A percentile compares a stretch with the other conserved stretches of the same genome.
Evolutionary conservation across 2,888 invertebrate species (phyloP).

Genomic region (Drosophila demipolita): DNA sequence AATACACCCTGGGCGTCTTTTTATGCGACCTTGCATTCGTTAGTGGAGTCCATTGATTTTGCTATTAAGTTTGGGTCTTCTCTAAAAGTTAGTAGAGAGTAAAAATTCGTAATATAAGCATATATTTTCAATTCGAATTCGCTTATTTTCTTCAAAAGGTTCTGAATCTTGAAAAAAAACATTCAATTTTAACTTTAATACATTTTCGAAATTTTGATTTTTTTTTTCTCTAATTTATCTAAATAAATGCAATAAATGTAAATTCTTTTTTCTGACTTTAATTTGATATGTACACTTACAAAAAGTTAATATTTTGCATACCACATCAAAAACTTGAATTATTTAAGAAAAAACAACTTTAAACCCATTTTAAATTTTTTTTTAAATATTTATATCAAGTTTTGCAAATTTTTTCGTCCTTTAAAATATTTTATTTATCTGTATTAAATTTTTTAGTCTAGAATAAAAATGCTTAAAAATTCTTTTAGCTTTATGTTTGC

Average conservation of each 20-base stretch:
- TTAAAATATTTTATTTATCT: neutral
- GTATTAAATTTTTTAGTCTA: neutral
- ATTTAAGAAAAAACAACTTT: neutral
- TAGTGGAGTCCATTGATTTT: slow-evolving; percentile 3
- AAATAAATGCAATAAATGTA: no score
- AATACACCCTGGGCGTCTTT: slow-evolving; percentile 7
- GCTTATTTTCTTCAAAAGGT: neutral
- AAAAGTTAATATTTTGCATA: neutral
- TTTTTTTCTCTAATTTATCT: no score
- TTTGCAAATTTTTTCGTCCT: no score
- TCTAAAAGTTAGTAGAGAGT: neutral
- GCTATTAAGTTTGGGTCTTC: neutral
- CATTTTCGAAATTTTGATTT: no score
- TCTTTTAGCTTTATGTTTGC: neutral
- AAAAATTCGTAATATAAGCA: neutral
- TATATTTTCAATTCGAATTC: neutral
- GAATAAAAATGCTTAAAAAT: neutral
- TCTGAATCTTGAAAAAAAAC: neutral
- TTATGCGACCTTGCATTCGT: slow-evolving; percentile 1
- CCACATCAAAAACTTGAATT: neutral
- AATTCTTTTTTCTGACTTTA: no score
- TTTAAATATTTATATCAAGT: neutral
- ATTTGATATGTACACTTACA: no score
- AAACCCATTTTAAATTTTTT: neutral
- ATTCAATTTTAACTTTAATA: no score